Evolutionary conservation across 2,113 vertebrate genomes (phyloP).

Genomic region (Onychostoma macrolepis): DNA sequence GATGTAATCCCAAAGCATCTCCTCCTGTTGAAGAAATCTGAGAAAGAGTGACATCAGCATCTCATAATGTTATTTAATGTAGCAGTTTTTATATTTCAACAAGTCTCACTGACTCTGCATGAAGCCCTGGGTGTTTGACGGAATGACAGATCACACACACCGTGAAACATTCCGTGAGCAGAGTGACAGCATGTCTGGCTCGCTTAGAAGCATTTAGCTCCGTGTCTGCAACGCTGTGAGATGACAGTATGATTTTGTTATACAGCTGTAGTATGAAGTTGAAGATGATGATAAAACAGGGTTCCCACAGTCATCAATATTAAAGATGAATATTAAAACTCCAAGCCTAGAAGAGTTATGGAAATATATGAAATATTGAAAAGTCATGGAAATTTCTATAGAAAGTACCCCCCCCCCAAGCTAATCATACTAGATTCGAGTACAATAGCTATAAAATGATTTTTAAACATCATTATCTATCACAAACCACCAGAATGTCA

Average conservation of each 20-base stretch:
- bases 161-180: background rate
- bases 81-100: constrained; percentile 25
- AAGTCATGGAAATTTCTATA: background rate
- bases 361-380: background rate
- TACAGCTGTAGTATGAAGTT: background rate
- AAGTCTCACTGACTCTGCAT: constrained; percentile 1
- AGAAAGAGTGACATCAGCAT: constrained; percentile 19
- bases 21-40: background rate
- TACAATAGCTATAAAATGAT: background rate
- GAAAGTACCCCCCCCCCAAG: background rate
- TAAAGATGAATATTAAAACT: constrained; percentile 12
- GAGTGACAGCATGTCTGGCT: constrained; percentile 29
- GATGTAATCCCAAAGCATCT: constrained; percentile 16
- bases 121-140: background rate
- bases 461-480: background rate
- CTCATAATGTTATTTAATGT: constrained; percentile 28
- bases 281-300: background rate
- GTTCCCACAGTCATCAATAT: constrained; percentile 4
- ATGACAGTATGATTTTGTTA: background rate
- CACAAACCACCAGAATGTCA: constrained; percentile 7
- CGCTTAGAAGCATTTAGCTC: background rate
- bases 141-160: constrained; percentile 10
- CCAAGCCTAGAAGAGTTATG: background rate
- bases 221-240: background rate
- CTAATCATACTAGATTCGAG: background rate